Percentiles rank a stretch among this genome's conserved stretches.
phyloP scores from a whole-genome alignment of 2,113 vertebrate species.

The Spheniscus mendiculus region DNA sequence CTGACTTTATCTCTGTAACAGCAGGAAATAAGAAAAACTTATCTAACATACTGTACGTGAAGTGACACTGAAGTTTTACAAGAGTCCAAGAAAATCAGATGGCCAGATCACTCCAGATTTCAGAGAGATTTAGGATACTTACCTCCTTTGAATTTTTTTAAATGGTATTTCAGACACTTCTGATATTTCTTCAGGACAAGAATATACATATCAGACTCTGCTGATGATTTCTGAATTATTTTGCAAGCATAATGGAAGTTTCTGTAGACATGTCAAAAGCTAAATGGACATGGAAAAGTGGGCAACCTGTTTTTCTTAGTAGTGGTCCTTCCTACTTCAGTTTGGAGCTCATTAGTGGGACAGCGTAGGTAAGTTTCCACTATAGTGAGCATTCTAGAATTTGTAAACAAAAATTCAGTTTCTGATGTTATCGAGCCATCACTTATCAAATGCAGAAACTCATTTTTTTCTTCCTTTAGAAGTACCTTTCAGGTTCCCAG shows the following conservation, averaged over 20 bases:
- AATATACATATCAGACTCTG: not conserved
- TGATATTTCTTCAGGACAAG: not conserved
- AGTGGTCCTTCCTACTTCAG: not conserved
- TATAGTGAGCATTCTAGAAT: not conserved
- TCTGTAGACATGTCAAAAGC: not conserved
- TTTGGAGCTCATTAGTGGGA: not conserved
- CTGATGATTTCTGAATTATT: not conserved
- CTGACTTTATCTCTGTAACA: not conserved
- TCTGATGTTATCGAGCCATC: not conserved
- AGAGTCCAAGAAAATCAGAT: not conserved
- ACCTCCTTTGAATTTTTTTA: not conserved
- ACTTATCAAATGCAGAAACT: not conserved
- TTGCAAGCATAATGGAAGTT: not conserved
- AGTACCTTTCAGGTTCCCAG: not conserved
- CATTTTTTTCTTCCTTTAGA: not conserved
- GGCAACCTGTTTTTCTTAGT: not conserved
- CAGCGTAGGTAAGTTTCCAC: accelerated
- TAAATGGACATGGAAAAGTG: not conserved
- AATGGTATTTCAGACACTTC: not conserved
- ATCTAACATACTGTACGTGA: not conserved
- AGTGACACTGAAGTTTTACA: not conserved
- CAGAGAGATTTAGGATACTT: not conserved
- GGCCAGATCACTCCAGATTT: not conserved
- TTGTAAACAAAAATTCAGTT: not conserved
- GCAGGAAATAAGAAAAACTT: not conserved